Evolutionary conservation across 2,113 vertebrate genomes (phyloP), one percentile per base, ranked within the genome.

Genomic region (Notechis scutatus): DNA sequence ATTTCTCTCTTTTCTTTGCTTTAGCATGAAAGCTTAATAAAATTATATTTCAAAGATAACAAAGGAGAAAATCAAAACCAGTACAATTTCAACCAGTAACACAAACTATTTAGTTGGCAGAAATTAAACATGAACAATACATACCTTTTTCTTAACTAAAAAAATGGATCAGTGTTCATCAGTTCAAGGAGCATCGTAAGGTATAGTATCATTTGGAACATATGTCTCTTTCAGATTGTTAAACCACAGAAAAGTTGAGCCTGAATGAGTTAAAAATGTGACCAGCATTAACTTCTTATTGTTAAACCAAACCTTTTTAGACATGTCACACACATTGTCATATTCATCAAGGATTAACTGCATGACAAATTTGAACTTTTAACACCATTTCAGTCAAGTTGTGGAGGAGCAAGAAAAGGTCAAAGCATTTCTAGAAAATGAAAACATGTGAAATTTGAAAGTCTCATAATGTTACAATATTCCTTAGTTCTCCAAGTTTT

Each of bases 281-380:
- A 95, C 90, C 94, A 93, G 91, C 94, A 95, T 92, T 93, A 96
- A 96, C 95, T 96, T 96, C 96, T 96, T 94, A 92, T 97, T 97
- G 96, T 94, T 94, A 96, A 97, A 95, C 95, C 94, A 91, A 94
- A 94, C 94, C 95, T 96, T 95, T 96, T 97, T 92, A 92, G 94
- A 93, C 94, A 94, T 91, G 91, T 64, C 96, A 96, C 74, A 93
- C 89, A 91, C 92, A 90, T 91, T 94, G 93, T 95, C 93, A 85
- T 93, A 96, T 92, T 96, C 93, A 93, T 91, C 93, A 96, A 97
- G 96, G 96, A 97, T 96, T 97, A 97, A 96, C 95, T 95, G 92
- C 92, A 93, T 94, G 91, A 96, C 95, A 94, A 96, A 93, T 91
- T 91, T 94, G 95, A 97, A 96, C 93, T 95, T 95, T 93, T 94